phyloP scores from a whole-genome alignment of 2,113 vertebrate genomes.

The Hippocampus abdominalis region DNA sequence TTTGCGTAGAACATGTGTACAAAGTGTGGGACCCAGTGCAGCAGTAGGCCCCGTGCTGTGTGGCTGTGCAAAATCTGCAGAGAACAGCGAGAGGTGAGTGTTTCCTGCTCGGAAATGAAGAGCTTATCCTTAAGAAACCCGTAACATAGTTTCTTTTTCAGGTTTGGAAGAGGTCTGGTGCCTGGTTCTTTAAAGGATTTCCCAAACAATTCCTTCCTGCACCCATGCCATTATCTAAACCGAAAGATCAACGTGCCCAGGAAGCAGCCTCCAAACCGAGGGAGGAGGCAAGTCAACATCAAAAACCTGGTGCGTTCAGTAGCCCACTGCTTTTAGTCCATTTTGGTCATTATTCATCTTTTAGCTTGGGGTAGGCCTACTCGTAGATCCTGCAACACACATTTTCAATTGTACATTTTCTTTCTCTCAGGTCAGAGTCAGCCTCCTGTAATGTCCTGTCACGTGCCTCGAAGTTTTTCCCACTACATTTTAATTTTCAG shows the following conservation, averaged over 20 bases:
- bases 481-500: not conserved
- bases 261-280: constrained; percentile 51
- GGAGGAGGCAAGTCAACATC: constrained; percentile 38
- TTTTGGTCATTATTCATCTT: not conserved
- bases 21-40: constrained; percentile 87
- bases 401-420: constrained; percentile 1
- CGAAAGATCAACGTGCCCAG: constrained; percentile 48
- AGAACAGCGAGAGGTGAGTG: constrained; percentile 91
- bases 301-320: constrained; percentile 42
- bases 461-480: not conserved
- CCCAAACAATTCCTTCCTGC: constrained; percentile 90
- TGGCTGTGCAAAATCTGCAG: constrained; percentile 98
- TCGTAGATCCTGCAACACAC: not conserved
- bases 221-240: constrained; percentile 85
- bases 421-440: constrained; percentile 45
- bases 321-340: not conserved
- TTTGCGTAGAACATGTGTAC: constrained; percentile 86
- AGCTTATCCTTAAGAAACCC: not conserved
- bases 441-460: constrained; percentile 22
- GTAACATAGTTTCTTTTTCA: constrained; percentile 37
- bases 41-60: constrained; percentile 81
- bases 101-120: not conserved
- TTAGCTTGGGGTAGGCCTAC: not conserved
- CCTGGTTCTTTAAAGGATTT: constrained; percentile 98
- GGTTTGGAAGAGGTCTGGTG: constrained; percentile 97